phyloP scores from a whole-genome alignment of 2,888 invertebrate species.

The Synergus itoensis region DNA sequence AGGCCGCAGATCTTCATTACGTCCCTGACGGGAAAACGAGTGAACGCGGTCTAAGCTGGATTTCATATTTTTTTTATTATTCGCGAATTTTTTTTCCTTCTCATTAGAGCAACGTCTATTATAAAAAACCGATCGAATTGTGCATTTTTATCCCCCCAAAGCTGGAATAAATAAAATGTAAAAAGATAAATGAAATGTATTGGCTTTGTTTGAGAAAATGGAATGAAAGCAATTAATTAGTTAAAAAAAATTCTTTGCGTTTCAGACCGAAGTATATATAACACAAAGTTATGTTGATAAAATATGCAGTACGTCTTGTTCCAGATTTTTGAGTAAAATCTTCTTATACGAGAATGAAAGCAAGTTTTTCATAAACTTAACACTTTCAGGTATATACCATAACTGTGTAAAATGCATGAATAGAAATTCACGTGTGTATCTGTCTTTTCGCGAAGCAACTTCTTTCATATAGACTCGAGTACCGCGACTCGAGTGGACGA shows the following conservation, averaged over 20 bases:
- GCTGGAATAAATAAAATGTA: too few species aligned
- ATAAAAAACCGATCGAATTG: not conserved
- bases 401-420: not conserved
- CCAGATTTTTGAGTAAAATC: not conserved
- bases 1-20: not conserved
- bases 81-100: not conserved
- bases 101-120: not conserved
- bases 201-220: not conserved
- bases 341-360: not conserved
- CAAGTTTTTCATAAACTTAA: not conserved
- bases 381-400: not conserved
- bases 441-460: not conserved
- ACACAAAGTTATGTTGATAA: not conserved
- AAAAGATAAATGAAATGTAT: not conserved
- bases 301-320: too few species aligned
- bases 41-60: not conserved
- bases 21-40: constrained; percentile 8
- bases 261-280: not conserved
- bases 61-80: constrained; percentile 15
- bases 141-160: not conserved
- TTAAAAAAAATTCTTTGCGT: not conserved
- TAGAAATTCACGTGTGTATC: not conserved
- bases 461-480: constrained; percentile 2
- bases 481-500: not conserved
- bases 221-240: not conserved